Evolutionary conservation across 2,888 invertebrate genomes (phyloP).

Genomic region (Pristionchus exspectatus): DNA sequence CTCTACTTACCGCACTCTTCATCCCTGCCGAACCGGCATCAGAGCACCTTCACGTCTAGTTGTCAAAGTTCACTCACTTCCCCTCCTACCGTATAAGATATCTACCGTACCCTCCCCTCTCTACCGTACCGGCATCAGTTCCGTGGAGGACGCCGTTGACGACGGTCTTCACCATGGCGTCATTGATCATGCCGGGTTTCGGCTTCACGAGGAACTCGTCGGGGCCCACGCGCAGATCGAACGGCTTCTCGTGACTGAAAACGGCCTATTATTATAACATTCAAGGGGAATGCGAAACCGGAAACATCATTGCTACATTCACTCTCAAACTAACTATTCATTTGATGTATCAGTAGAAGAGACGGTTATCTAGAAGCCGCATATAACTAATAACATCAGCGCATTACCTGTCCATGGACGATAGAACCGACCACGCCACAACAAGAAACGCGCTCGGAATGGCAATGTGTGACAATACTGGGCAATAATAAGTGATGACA

Average conservation of each 20-base stretch:
- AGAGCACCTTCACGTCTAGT: no score
- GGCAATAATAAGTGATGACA: no score
- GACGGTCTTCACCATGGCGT: conserved; percentile 27
- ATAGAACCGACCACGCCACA: no score
- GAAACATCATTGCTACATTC: neutral
- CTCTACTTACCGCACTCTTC: no score
- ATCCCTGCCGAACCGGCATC: neutral
- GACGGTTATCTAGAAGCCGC: no score
- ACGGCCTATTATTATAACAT: neutral
- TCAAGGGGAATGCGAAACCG: neutral
- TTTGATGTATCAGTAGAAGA: neutral
- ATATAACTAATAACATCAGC: no score
- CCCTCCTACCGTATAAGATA: no score
- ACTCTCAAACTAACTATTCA: neutral
- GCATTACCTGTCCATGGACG: no score
- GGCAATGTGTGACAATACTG: no score
- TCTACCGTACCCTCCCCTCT: neutral
- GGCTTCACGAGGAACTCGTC: conserved; percentile 1
- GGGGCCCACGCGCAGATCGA: conserved; percentile 56
- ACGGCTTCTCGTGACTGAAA: conserved; percentile 48
- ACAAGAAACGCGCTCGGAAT: no score
- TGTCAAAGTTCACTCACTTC: no score
- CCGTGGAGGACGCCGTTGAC: conserved; percentile 46
- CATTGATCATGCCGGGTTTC: conserved; percentile 4
- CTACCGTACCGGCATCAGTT: neutral